Conservation (phyloP, 2,113 vertebrate genomes). For the Menura novaehollandiae region DNA sequence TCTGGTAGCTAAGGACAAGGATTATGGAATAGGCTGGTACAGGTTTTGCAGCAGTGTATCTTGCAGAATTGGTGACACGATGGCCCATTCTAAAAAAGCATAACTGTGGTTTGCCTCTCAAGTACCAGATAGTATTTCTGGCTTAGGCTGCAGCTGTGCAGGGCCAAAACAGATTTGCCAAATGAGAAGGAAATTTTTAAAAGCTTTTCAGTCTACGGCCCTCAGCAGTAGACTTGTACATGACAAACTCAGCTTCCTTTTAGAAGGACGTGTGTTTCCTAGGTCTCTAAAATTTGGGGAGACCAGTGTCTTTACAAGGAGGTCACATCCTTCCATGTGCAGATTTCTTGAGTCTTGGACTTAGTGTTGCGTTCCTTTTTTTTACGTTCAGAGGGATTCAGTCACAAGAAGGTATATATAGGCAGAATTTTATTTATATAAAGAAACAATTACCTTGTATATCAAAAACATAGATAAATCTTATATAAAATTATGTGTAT, state of each 20-base stretch:
- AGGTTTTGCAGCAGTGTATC: too few species aligned
- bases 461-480: not conserved
- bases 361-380: not conserved
- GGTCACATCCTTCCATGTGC: accelerated
- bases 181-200: not conserved
- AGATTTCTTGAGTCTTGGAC: not conserved
- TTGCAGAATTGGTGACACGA: not conserved
- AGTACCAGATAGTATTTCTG: not conserved
- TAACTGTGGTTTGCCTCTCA: not conserved
- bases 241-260: not conserved
- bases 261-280: not conserved
- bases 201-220: not conserved
- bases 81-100: not conserved
- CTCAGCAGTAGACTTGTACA: not conserved
- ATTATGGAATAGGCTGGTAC: not conserved
- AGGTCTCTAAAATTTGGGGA: not conserved
- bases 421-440: not conserved
- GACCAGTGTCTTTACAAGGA: not conserved
- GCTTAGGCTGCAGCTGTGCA: not conserved
- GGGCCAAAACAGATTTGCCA: not conserved
- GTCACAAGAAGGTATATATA: not conserved
- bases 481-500: not conserved
- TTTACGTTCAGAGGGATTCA: accelerated
- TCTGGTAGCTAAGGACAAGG: not conserved
- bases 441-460: not conserved